Conservation (phyloP, 2,888 invertebrate genomes). For the Eubasilissa splendida region DNA sequence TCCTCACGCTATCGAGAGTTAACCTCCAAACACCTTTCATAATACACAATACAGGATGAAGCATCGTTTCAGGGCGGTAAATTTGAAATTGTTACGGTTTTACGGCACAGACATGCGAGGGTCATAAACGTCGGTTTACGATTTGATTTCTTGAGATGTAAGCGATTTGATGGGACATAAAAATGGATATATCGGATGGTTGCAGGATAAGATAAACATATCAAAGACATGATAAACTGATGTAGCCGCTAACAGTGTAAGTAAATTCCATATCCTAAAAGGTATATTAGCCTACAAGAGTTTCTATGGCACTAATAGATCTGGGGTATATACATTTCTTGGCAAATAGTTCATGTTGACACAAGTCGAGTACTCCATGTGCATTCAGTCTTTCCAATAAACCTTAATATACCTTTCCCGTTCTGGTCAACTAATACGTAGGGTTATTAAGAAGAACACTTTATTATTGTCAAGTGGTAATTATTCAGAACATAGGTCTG, state of each 20-base stretch:
- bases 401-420: too few relatives aligned
- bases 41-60: constrained; percentile 4
- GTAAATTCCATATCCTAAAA: neutral
- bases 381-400: too few relatives aligned
- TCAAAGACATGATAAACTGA: neutral
- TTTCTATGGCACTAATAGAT: neutral
- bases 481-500: too few relatives aligned
- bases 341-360: too few relatives aligned
- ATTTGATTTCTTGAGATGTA: constrained; percentile 54
- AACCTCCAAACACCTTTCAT: too few relatives aligned
- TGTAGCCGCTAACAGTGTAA: constrained; percentile 14
- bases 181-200: constrained; percentile 31
- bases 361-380: too few relatives aligned
- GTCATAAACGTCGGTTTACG: constrained; percentile 51
- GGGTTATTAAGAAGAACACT: too few relatives aligned
- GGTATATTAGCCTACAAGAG: constrained; percentile 1
- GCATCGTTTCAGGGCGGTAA: constrained; percentile 22
- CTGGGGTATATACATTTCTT: too few relatives aligned
- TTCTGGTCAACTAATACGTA: too few relatives aligned
- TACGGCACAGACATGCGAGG: constrained; percentile 48
- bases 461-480: too few relatives aligned
- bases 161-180: constrained; percentile 53
- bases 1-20: too few relatives aligned
- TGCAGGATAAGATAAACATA: constrained; percentile 33
- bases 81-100: constrained; percentile 51